Percentiles rank a stretch among this genome's conserved stretches.
These are phyloP conservation scores for Melospiza georgiana DNA, from an alignment of 2,113 vertebrate genomes.

Conservation along the genomic window DNA sequence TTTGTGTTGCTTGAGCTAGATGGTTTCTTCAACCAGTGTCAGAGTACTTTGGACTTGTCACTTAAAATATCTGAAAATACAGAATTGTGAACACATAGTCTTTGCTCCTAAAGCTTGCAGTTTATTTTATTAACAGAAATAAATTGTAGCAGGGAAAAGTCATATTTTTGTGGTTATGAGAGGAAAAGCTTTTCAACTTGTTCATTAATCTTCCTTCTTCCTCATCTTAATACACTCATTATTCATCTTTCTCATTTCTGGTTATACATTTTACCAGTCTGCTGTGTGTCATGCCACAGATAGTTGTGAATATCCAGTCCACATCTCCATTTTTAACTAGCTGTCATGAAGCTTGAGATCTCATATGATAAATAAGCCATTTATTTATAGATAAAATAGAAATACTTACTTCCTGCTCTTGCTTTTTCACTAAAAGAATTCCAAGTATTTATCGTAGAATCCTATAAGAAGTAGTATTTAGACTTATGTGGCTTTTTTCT, in stretches of 20 bases:
- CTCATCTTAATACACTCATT: not conserved
- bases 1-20: not conserved
- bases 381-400: not conserved
- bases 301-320: not conserved
- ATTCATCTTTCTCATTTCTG: not conserved
- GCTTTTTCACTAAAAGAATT: not conserved
- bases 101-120: not conserved
- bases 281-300: not conserved
- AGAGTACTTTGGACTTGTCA: not conserved
- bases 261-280: not conserved
- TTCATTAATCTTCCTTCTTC: not conserved
- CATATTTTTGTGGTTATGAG: not conserved
- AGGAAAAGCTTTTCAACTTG: not conserved
- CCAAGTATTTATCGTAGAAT: not conserved
- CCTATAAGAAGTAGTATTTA: not conserved
- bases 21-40: not conserved
- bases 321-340: not conserved
- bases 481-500: not conserved
- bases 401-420: not conserved
- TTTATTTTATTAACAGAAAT: not conserved
- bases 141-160: not conserved
- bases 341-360: not conserved
- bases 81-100: not conserved
- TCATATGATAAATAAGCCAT: not conserved
- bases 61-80: not conserved